Conservation (phyloP, 2,888 invertebrate genomes). For the Calameuta idolon region DNA sequence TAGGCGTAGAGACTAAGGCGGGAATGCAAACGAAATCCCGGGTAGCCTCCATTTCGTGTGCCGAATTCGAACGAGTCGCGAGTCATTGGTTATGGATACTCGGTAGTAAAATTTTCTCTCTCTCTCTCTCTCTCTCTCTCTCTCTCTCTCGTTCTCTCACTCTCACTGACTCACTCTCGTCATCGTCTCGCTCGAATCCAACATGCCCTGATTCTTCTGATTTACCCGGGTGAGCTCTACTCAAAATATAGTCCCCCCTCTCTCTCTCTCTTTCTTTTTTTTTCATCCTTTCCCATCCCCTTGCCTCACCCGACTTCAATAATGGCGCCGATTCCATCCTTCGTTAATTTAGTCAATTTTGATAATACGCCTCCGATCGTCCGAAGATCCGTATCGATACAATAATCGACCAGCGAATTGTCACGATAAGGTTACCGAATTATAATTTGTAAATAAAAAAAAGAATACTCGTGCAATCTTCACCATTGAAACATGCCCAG, state of each 20-base stretch:
- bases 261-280: slow-evolving; percentile 17
- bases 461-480: no score
- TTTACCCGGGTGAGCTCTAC: slow-evolving; percentile 30
- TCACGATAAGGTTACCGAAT: no score
- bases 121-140: neutral
- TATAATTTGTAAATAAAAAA: no score
- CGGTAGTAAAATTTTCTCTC: neutral
- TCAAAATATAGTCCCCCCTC: slow-evolving; percentile 36
- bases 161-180: neutral
- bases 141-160: no score
- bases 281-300: neutral
- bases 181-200: neutral
- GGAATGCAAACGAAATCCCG: slow-evolving; percentile 51
- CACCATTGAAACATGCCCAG: slow-evolving; percentile 42
- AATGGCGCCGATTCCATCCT: no score
- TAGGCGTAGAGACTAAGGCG: slow-evolving; percentile 59
- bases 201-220: slow-evolving; percentile 3
- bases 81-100: no score
- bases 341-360: no score
- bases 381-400: no score
- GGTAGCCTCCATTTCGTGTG: slow-evolving; percentile 40
- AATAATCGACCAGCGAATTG: no score
- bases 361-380: no score
- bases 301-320: no score
- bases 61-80: slow-evolving; percentile 6